Base-by-base conservation (phyloP, 2,113 vertebrate species). In the Stegastes partitus region DNA sequence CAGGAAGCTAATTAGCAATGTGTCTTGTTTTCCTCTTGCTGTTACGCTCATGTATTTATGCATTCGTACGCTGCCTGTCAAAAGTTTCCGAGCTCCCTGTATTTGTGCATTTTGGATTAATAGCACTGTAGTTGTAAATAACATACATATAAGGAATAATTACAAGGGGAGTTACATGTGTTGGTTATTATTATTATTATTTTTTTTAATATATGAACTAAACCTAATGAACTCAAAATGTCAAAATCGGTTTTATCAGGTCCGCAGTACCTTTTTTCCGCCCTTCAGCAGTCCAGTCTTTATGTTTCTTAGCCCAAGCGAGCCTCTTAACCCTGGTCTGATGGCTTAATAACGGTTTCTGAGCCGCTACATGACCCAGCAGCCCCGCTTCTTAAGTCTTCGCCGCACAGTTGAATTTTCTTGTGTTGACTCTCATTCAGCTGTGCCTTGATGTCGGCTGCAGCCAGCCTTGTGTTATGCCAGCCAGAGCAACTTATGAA, bases 241-340 rank as follows among this genome's bases (percentile, higher is more conserved):
- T 79, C 83, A 78, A 14, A 25, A 5, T 26, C 1, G 14, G 68
- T 37, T 62, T 79, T 65, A 57, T 73, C 70, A n/a, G 31, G 58
- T 58, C 54, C 61, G 37, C 82, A 50, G 19, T 63, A 19, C 31
- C 19, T 28, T 51, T 65, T 58, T 31, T 8, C 61, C 1, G 5
- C 42, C 57, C 31, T 37, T 65, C 67, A 61, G 70, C 69, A 23
- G 69, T 47, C 67, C 57, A 50, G 64, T 58, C 76, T 81, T 70
- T 64, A 22, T 28, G 26, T 56, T 22, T 51, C 39, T 2, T 37
- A 23, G 76, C 66, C 62, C 22, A 1, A 31, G 51, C 61, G 12
- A 85, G 71, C 81, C 76, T 81, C 90, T 87, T 83, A 72, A 85
- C 77, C 78, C 54, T 11, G 63, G 67, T 85, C 58, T 65, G 82